phyloP scores from a whole-genome alignment of 2,113 vertebrate genomes.

The Aptenodytes patagonicus region DNA sequence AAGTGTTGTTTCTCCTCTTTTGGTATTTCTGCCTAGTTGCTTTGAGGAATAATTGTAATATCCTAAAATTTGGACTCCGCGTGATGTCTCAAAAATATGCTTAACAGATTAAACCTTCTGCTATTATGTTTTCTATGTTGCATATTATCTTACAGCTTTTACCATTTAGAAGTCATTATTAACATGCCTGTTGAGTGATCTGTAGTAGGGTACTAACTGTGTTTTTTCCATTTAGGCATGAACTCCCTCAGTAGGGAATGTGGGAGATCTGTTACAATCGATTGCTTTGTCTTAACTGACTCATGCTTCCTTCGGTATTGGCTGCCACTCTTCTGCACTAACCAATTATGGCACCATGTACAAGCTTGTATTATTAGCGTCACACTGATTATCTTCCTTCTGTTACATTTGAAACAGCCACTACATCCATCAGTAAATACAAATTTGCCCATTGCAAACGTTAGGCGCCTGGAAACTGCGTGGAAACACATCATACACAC shows the following conservation, averaged over 20 bases:
- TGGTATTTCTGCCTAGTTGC: not conserved
- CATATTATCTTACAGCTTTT: not conserved
- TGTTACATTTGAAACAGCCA: not conserved
- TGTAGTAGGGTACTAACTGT: not conserved
- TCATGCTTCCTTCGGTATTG: accelerated
- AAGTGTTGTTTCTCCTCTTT: not conserved
- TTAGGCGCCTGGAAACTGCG: accelerated
- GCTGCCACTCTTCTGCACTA: not conserved
- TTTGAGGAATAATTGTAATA: not conserved
- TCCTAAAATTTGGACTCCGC: not conserved
- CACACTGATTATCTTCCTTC: not conserved
- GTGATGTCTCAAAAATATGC: not conserved
- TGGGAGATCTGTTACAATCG: accelerated
- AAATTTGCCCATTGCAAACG: not conserved
- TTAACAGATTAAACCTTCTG: not conserved
- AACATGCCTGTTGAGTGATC: not conserved
- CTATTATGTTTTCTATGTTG: not conserved
- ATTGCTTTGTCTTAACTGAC: not conserved
- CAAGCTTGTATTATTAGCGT: accelerated
- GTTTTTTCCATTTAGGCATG: not conserved
- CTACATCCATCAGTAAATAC: accelerated
- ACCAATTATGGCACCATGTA: accelerated
- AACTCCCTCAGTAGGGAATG: not conserved
- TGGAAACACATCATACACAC: accelerated
- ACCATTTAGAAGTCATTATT: not conserved